phyloP scores from a whole-genome alignment of 2,113 vertebrate species.

The Ammospiza nelsoni region DNA sequence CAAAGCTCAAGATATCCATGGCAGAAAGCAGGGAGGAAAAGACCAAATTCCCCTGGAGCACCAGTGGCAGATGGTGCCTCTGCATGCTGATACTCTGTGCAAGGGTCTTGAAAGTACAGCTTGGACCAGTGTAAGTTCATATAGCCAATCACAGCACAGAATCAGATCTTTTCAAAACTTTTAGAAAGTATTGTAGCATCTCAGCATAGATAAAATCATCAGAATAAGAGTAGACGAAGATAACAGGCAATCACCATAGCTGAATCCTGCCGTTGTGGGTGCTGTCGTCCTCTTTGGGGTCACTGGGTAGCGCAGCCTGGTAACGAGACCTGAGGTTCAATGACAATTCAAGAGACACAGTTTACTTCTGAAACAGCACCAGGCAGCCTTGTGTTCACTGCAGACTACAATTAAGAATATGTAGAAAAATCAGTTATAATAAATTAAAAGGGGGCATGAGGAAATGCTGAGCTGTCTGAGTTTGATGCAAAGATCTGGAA shows the following conservation, averaged over 20 bases:
- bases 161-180: background rate
- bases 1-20: background rate
- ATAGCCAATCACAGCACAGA: background rate
- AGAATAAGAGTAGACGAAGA: background rate
- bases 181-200: background rate
- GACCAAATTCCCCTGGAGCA: background rate
- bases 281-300: constrained; percentile 79
- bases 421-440: background rate
- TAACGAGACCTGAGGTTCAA: constrained; percentile 83
- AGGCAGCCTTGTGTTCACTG: background rate
- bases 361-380: background rate
- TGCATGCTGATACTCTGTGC: background rate
- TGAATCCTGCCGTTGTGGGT: constrained; percentile 92
- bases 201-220: background rate
- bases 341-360: background rate
- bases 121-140: fast-evolving
- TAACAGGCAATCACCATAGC: constrained; percentile 83
- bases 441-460: background rate
- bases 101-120: background rate
- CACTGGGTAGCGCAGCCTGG: constrained; percentile 89
- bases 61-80: fast-evolving
- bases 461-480: background rate
- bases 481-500: background rate
- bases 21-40: background rate
- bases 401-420: background rate